phyloP scores from a whole-genome alignment of 2,797 vertebrate genomes.

The Falco peregrinus region DNA sequence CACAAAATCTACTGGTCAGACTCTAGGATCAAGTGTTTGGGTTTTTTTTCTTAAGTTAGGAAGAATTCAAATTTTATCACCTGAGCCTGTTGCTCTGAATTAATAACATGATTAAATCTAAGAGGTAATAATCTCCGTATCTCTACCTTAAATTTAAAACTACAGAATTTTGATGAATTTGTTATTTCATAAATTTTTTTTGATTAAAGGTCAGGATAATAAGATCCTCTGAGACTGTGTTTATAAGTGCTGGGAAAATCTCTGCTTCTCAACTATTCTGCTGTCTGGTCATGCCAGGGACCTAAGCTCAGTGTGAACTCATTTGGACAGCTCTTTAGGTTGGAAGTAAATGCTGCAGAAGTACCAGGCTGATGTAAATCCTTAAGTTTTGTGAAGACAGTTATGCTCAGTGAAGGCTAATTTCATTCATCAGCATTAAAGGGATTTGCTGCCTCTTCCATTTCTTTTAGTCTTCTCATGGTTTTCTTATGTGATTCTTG shows the following conservation, averaged over 20 bases:
- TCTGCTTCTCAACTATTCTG: background rate
- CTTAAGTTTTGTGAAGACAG: background rate
- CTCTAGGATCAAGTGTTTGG: background rate
- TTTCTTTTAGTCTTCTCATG: background rate
- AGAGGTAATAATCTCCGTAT: background rate
- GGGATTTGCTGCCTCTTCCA: background rate
- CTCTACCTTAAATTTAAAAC: background rate
- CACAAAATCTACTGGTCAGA: background rate
- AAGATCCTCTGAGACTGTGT: background rate
- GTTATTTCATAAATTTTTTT: background rate
- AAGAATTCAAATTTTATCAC: background rate
- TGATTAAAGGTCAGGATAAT: background rate
- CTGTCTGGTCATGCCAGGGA: background rate
- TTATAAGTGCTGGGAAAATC: background rate
- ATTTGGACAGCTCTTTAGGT: background rate
- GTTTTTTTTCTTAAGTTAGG: fast-evolving
- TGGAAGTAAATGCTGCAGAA: background rate
- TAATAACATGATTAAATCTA: background rate
- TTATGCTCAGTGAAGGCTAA: background rate
- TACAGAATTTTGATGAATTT: background rate
- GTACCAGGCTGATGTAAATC: background rate
- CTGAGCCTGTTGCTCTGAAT: background rate
- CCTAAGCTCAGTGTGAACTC: background rate
- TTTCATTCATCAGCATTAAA: background rate
- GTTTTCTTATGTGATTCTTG: background rate